These are phyloP conservation scores for Leiothrix lutea DNA, from an alignment of 2,113 vertebrate genomes.

Conservation along the genomic window DNA sequence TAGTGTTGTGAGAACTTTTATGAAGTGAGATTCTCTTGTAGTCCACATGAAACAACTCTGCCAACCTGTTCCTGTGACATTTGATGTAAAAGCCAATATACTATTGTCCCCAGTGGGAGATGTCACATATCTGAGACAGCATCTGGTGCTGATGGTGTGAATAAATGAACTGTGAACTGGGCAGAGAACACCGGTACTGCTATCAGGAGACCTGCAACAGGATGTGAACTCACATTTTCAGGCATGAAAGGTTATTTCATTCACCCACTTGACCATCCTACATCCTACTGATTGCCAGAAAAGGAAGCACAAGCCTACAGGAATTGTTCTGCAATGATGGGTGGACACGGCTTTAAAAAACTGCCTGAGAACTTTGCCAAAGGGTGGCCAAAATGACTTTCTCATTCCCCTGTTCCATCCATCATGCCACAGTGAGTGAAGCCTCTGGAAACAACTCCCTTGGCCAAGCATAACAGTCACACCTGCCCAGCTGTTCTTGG, in stretches of 20 bases:
- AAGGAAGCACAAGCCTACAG: constrained; percentile 9
- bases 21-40: not conserved
- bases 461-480: constrained; percentile 32
- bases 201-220: not conserved
- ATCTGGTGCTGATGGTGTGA: constrained; percentile 7
- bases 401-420: not conserved
- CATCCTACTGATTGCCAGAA: not conserved
- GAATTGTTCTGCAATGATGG: not conserved
- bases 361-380: constrained; percentile 1
- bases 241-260: not conserved
- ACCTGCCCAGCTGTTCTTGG: constrained; percentile 9
- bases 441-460: not conserved
- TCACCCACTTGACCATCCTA: not conserved
- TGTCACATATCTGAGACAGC: not conserved
- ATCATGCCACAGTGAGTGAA: not conserved
- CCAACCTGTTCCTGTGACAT: not conserved
- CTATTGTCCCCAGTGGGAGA: not conserved
- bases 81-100: not conserved
- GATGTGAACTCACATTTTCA: constrained; percentile 26
- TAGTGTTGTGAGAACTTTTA: not conserved
- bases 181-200: not conserved
- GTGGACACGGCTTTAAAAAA: constrained; percentile 22
- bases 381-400: not conserved
- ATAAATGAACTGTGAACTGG: constrained; percentile 5
- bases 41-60: not conserved